Evolutionary conservation across 2,888 invertebrate genomes (phyloP).

Genomic region (Cataglyphis altisquamis): DNA sequence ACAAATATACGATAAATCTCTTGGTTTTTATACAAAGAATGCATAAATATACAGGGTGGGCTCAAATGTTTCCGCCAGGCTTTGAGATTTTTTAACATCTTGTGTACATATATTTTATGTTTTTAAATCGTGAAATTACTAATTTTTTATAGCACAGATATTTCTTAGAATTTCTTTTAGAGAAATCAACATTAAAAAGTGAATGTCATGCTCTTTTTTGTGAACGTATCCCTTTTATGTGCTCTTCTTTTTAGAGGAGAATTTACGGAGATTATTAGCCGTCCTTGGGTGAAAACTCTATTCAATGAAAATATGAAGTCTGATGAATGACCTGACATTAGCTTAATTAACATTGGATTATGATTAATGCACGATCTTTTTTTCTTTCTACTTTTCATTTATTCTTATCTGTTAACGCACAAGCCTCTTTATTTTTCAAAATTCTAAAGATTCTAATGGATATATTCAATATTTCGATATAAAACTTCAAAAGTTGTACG

Average conservation of each 20-base stretch:
- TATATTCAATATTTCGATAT: background rate
- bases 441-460: background rate
- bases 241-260: background rate
- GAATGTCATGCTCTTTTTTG: background rate
- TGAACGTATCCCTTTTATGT: background rate
- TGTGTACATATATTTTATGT: background rate
- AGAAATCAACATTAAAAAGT: background rate
- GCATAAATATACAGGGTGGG: background rate
- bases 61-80: no score
- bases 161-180: background rate
- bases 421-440: background rate
- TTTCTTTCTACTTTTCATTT: background rate
- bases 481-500: background rate
- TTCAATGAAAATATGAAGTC: conserved; percentile 1
- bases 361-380: background rate
- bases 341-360: conserved; percentile 1
- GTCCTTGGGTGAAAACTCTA: background rate
- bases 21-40: background rate
- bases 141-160: background rate
- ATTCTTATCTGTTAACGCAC: background rate
- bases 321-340: background rate
- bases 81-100: background rate
- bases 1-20: conserved; percentile 22
- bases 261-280: background rate
- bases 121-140: background rate